Conservation (phyloP, 2,888 invertebrate species). For the Noctua janthe region DNA sequence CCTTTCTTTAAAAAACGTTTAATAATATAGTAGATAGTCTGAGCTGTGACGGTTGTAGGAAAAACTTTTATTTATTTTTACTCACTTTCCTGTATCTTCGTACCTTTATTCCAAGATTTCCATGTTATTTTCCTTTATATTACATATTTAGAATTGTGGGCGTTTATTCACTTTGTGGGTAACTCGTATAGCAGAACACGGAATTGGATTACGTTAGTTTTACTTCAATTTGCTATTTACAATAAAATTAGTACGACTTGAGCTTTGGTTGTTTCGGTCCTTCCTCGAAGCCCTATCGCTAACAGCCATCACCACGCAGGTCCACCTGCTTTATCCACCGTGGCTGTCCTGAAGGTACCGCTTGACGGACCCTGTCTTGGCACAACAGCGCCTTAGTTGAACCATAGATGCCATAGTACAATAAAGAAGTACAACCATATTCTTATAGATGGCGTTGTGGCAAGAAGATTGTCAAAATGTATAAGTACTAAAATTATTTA, state of each 20-base stretch:
- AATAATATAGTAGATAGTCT: background rate
- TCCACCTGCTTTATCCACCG: background rate
- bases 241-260: background rate
- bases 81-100: background rate
- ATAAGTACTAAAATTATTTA: background rate
- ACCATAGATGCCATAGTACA: background rate
- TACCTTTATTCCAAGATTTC: background rate
- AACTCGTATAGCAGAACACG: background rate
- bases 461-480: background rate
- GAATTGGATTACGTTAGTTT: background rate
- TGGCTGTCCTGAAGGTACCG: background rate
- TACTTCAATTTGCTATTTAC: background rate
- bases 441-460: background rate
- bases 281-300: background rate
- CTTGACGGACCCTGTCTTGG: background rate
- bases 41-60: background rate
- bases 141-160: background rate
- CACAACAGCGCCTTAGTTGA: background rate
- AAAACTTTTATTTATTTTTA: background rate
- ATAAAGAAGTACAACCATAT: background rate
- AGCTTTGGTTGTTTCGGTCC: background rate
- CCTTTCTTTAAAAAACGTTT: background rate
- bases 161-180: background rate
- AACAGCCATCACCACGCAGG: background rate
- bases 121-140: background rate